These are phyloP conservation scores for Heterotilapia buettikoferi DNA, from an alignment of 2,113 vertebrate genomes.

Conservation along the genomic window DNA sequence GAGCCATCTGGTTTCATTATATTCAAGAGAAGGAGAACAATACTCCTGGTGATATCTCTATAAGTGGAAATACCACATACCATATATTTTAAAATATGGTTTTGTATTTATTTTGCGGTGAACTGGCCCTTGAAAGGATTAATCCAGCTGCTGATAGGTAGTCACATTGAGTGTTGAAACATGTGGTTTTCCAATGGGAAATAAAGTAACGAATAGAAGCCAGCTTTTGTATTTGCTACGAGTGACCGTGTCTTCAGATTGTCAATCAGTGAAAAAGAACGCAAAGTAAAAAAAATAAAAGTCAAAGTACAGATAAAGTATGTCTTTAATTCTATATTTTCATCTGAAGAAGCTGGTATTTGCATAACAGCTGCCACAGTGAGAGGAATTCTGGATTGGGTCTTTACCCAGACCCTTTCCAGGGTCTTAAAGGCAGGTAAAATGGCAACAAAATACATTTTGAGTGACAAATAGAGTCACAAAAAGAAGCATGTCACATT, in stretches of 20 bases:
- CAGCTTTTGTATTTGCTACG: neutral
- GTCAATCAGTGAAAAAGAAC: neutral
- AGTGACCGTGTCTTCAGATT: neutral
- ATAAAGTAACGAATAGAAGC: neutral
- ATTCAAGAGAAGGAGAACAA: neutral
- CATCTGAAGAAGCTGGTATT: neutral
- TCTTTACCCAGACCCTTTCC: neutral
- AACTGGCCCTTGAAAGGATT: neutral
- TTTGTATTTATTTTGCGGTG: neutral
- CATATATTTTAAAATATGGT: neutral
- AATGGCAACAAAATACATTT: neutral
- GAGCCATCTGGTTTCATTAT: neutral
- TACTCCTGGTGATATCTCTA: neutral
- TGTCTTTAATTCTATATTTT: neutral
- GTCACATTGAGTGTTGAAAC: neutral
- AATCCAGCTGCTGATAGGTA: constrained; percentile 2
- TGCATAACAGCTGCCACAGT: neutral
- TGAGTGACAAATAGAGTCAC: neutral
- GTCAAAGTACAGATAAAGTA: neutral
- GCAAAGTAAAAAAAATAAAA: no score
- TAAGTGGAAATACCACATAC: neutral
- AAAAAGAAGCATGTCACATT: neutral
- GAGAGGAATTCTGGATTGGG: constrained; percentile 29
- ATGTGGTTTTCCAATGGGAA: neutral
- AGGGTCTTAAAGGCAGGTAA: neutral